A percentile compares a stretch with the other conserved stretches of the same genome.
Evolutionary conservation across 2,113 vertebrate species (phyloP).

Genomic region (Ctenodactylus gundi): DNA sequence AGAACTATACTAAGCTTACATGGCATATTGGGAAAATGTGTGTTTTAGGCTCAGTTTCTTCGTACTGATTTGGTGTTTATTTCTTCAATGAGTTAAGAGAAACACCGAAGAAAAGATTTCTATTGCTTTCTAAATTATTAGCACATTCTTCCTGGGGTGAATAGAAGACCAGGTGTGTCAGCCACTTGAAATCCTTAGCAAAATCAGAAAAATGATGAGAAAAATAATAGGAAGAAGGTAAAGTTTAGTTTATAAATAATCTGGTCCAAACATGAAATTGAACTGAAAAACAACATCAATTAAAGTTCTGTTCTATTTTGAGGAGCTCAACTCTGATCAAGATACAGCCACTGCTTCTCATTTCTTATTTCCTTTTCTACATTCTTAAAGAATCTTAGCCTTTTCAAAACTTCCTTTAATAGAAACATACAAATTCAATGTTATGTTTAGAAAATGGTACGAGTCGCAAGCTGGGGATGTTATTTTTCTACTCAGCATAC

Average conservation of each 20-base stretch:
- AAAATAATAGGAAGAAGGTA: background rate
- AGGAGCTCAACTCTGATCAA: background rate
- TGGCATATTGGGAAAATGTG: background rate
- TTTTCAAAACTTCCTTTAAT: background rate
- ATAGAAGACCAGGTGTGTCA: background rate
- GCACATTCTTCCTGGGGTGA: background rate
- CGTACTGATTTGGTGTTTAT: background rate
- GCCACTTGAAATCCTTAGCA: background rate
- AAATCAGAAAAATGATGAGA: background rate
- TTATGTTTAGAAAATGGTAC: background rate
- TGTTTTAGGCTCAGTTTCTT: background rate
- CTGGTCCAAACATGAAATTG: background rate
- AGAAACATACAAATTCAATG: background rate
- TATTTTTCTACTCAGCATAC: background rate
- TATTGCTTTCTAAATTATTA: background rate
- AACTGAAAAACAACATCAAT: background rate
- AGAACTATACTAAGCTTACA: background rate
- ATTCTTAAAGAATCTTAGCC: background rate
- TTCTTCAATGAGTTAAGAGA: background rate
- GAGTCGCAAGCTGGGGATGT: background rate
- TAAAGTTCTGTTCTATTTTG: background rate
- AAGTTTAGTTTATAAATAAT: background rate
- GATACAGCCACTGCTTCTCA: background rate
- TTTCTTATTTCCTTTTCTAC: background rate
- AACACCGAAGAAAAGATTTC: background rate